Evolutionary conservation across 2,888 invertebrate genomes (phyloP), one percentile per base, ranked within the genome.

Genomic region (Troglohyphantes excavatus): DNA sequence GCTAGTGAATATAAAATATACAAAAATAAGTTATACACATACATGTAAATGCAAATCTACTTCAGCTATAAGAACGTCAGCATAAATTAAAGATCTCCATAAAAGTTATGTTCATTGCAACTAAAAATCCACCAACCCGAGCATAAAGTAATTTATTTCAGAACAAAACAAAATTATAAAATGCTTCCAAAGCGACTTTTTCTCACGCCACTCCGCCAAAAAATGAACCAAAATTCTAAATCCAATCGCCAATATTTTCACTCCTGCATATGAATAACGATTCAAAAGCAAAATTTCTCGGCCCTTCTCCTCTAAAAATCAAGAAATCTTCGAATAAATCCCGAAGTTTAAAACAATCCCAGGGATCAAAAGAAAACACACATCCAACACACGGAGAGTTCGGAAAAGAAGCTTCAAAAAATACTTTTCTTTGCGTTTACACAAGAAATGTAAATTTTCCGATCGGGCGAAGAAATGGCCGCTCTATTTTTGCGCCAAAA

Each of bases 391-490:
- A 11, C 9, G 29, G 17, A 72, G 43, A 2, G 2, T 23, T 39
- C 39, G 5, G 23, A 29, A 76, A 78, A 65, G n/a, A 21, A 23
- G 17, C 26, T 23, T 21, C 17, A 63, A 46, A 23, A 72, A 78
- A 68, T 59, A 68, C 68, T 39, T 81, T 81, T 27, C 79, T 53
- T 53, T 68, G 17, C 79, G 53, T 81, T 81, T 68, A 67, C 53
- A 53, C 27, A 27, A n/a, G 79, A 81, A 81, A 81, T 81, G 67
- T 81, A 81, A 81, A 81, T 81, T 79, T 81, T 68, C 79, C 67
- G 79, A 81, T 81, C 79, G 17, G 68, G 63, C 2, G 33, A 61
- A 75, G 59, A 29, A 79, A 76, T 27, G 23, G n/a, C 23, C 19
- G 13, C 17, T 53, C 39, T 53, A 81, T 67, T 67, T 68, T 46